These are phyloP conservation scores for Choloepus didactylus DNA, from an alignment of 2,797 vertebrate species.

Conservation along the genomic window DNA sequence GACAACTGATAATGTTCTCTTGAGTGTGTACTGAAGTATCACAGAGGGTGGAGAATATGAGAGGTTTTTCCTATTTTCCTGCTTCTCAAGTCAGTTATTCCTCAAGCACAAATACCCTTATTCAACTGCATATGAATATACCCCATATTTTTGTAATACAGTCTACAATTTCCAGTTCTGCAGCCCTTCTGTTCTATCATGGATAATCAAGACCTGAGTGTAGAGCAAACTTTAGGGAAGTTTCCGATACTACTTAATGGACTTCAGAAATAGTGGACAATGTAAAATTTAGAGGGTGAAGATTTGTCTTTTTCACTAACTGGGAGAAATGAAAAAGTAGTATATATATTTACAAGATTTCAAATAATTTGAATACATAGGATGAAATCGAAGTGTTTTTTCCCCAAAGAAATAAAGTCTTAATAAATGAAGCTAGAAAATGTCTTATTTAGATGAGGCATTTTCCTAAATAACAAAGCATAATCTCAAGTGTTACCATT, in stretches of 20 bases:
- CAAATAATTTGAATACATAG: not conserved
- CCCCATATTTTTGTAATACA: not conserved
- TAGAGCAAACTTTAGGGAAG: not conserved
- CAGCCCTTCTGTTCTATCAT: not conserved
- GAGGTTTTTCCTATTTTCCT: not conserved
- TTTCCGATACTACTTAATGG: not conserved
- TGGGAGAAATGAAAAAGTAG: not conserved
- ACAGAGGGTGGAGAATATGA: not conserved
- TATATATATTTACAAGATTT: not conserved
- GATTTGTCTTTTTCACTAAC: not conserved
- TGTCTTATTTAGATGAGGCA: not conserved
- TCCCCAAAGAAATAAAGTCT: not conserved
- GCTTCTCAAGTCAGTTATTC: not conserved
- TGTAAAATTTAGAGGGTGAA: not conserved
- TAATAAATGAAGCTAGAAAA: not conserved
- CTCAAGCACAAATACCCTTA: not conserved
- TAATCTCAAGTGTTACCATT: not conserved
- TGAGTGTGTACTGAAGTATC: not conserved
- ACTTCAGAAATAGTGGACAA: not conserved
- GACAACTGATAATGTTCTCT: not conserved
- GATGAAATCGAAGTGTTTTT: not conserved
- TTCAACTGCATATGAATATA: not conserved
- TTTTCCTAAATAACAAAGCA: constrained; percentile 14
- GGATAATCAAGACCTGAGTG: not conserved
- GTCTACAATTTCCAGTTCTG: not conserved